Base-by-base conservation (phyloP, 1,140 invertebrate species). In the Diorhabda sublineata region DNA sequence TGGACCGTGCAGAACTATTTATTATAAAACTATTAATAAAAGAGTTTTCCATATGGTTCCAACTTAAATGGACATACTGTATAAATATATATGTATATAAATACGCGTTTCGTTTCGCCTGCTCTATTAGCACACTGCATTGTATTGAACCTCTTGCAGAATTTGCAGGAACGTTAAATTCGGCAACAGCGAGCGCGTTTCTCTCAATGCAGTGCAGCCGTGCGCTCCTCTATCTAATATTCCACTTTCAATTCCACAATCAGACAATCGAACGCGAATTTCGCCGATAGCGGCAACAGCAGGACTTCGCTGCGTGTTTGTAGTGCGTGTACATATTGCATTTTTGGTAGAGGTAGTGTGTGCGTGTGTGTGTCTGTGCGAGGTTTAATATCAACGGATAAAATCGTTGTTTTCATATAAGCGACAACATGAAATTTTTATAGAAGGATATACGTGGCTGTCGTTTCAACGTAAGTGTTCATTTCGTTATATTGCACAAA, bases 211-310 rank as follows among this genome's bases (percentile, higher is more conserved):
- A 52, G 47, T 52, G 52, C 61, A 47, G 58, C 58, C 66, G 65
- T 26, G 47, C 47, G 47, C n/a, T 52, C n/a, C 47, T 52, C 47
- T 52, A 52, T 6, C 47, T 8, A 8, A n/a, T 52, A 52, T 52
- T 52, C 58, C 69, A 68, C 66, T 71, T 71, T 47, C 45, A 57
- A 71, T 68, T 61, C 58, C 44, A 45, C 61, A 63, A 45, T 45
- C 42, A 58, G 58, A 69, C 70, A 69, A 69, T 71, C 70, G 70
- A 71, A 68, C 66, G 70, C 71, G 68, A 72, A 72, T 69, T 69
- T 67, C 58, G 68, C 68, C 68, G 68, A 69, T 69, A 72, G 58
- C 64, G 26, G 26, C 26, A n/a, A 26, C 9, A 59, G 59, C 64
- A 68, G 61, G 67, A 65, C 68, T 58, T 69, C 26, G 70, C 64